A percentile compares a stretch with the other conserved stretches of the same genome.
Conservation (phyloP, 2,888 invertebrate species). For the Tryphoninae sp. region DNA sequence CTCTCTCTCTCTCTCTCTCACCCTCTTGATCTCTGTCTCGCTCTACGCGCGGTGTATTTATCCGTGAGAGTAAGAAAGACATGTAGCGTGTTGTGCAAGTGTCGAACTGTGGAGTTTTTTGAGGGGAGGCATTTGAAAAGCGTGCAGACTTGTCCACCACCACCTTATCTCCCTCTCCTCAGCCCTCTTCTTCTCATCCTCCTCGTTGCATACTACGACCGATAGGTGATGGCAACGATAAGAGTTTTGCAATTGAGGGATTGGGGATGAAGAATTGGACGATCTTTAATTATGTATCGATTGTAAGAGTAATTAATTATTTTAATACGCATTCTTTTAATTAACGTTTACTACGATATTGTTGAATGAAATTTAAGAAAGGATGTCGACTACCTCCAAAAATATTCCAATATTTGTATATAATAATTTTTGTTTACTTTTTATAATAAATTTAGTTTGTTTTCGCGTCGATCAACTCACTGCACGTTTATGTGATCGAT, state of each 20-base stretch:
- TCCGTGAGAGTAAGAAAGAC: conserved; percentile 64
- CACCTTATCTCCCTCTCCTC: conserved; percentile 20
- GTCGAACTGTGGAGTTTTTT: conserved; percentile 73
- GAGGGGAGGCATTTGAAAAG: conserved; percentile 69
- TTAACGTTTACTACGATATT: too few relatives aligned
- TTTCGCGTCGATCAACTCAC: conserved; percentile 29
- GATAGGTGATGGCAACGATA: conserved; percentile 8
- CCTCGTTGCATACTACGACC: conserved; percentile 18
- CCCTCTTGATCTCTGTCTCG: too few relatives aligned
- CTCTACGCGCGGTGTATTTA: not conserved
- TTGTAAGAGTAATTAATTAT: not conserved
- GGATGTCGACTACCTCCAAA: not conserved
- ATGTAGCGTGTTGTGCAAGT: conserved; percentile 77
- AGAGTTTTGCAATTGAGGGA: conserved; percentile 8
- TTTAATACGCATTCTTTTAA: not conserved
- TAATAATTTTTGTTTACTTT: not conserved
- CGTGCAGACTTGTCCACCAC: conserved; percentile 46
- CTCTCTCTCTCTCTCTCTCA: conserved; percentile 66
- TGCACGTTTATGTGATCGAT: conserved; percentile 26
- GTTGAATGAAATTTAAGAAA: not conserved
- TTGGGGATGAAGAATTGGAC: not conserved
- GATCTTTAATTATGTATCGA: not conserved
- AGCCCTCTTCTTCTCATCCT: conserved; percentile 7
- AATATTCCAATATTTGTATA: not conserved
- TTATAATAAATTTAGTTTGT: not conserved